These are phyloP conservation scores for Halcyon chelicuti DNA, from an alignment of 2,797 vertebrate genomes.

Conservation along the genomic window DNA sequence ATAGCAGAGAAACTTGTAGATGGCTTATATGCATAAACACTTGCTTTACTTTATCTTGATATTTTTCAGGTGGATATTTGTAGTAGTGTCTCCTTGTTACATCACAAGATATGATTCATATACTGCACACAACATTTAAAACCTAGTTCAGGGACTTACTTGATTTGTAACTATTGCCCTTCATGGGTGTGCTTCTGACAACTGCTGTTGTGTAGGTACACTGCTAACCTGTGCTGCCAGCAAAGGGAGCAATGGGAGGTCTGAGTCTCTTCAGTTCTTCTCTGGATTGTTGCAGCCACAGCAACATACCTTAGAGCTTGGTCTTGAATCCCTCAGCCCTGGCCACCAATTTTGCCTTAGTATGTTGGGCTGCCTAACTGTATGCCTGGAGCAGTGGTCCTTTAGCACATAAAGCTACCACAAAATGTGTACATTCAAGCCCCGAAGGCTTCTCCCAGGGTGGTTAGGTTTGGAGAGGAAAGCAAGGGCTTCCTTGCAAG, in stretches of 20 bases:
- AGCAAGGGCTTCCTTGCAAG: neutral
- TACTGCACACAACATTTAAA: neutral
- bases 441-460: neutral
- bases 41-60: neutral
- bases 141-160: neutral
- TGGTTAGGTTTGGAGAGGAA: neutral
- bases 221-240: neutral
- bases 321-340: neutral
- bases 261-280: neutral
- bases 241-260: neutral
- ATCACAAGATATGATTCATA: neutral
- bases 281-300: neutral
- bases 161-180: neutral
- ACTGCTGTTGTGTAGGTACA: neutral
- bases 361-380: neutral
- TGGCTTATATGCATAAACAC: neutral
- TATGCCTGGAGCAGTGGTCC: neutral
- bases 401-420: neutral
- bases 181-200: neutral
- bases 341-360: neutral
- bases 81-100: neutral
- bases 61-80: neutral
- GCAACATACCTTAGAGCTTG: neutral
- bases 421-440: neutral
- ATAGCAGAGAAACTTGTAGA: neutral